Percentiles rank a stretch among this genome's conserved stretches.
phyloP scores from a whole-genome alignment of 1,140 invertebrate genomes.

The Sinella curviseta region DNA sequence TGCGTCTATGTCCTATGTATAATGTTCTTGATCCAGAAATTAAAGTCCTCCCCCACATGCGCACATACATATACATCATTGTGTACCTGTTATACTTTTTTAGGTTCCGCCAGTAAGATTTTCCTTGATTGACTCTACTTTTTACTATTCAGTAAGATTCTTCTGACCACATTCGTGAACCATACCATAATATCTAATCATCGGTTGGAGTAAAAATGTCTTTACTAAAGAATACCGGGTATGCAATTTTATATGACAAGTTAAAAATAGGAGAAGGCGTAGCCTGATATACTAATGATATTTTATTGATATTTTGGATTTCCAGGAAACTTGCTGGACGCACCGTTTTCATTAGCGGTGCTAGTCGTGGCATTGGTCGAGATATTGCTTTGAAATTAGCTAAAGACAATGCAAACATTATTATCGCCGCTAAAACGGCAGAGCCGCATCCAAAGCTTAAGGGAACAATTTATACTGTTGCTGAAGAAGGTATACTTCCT shows the following conservation, averaged over 20 bases:
- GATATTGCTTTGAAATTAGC: slow-evolving; percentile 91
- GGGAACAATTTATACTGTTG: slow-evolving; percentile 96
- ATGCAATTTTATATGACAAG: not conserved
- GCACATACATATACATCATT: no score
- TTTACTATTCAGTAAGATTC: no score
- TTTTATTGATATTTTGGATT: not conserved
- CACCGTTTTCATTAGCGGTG: slow-evolving; percentile 94
- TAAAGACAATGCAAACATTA: slow-evolving; percentile 91
- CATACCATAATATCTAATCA: no score
- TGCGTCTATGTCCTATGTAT: no score
- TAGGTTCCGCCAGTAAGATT: no score
- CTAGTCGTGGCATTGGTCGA: slow-evolving; percentile 95
- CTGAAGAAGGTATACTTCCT: slow-evolving; percentile 80
- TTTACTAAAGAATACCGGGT: slow-evolving; percentile 34
- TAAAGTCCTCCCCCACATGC: no score
- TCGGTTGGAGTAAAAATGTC: not conserved
- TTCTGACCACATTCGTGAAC: no score
- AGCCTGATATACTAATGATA: not conserved
- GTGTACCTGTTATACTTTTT: no score
- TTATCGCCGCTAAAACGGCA: slow-evolving; percentile 94
- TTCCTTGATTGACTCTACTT: no score
- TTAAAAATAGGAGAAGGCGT: no score
- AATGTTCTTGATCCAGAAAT: no score
- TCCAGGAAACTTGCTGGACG: slow-evolving; percentile 82
- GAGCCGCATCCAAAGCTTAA: slow-evolving; percentile 93